These are phyloP conservation scores for Oophaga pumilio DNA, from an alignment of 2,113 vertebrate genomes.

Conservation along the genomic window DNA sequence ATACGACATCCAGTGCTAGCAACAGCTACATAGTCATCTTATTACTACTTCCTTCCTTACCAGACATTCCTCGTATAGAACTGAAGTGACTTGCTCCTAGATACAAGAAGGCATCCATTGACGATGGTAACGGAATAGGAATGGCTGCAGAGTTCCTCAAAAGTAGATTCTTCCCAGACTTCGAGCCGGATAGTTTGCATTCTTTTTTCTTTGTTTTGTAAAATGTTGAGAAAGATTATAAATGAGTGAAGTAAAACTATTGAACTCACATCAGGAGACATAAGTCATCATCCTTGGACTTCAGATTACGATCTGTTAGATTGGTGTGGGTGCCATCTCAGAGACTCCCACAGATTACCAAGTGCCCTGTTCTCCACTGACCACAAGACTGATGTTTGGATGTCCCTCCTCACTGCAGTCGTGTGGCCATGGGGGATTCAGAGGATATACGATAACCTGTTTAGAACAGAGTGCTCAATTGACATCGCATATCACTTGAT, in stretches of 20 bases:
- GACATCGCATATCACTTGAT: too few species aligned
- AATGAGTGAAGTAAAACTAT: background rate
- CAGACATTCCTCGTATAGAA: slow-evolving; percentile 68
- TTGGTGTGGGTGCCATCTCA: too few species aligned
- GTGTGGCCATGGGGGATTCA: too few species aligned
- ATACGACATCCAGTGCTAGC: background rate
- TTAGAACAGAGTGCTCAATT: too few species aligned
- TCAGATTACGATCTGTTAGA: too few species aligned
- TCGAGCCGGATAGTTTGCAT: slow-evolving; percentile 76
- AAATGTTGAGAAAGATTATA: background rate
- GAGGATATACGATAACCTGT: too few species aligned
- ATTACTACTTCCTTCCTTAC: slow-evolving; percentile 63
- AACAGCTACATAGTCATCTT: background rate
- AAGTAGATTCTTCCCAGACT: slow-evolving; percentile 77
- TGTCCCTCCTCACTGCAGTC: too few species aligned
- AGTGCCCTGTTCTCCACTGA: too few species aligned
- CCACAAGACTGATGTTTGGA: too few species aligned
- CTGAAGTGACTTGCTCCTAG: slow-evolving; percentile 73
- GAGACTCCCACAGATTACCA: too few species aligned
- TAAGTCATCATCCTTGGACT: background rate
- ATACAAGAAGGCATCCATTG: slow-evolving; percentile 78
- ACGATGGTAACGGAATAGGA: slow-evolving; percentile 72
- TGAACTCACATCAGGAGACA: background rate
- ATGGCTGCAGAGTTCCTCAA: slow-evolving; percentile 78
- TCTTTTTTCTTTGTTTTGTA: slow-evolving; percentile 28